Conservation (phyloP, 2,113 vertebrate genomes). For the Muntiacus reevesi region DNA sequence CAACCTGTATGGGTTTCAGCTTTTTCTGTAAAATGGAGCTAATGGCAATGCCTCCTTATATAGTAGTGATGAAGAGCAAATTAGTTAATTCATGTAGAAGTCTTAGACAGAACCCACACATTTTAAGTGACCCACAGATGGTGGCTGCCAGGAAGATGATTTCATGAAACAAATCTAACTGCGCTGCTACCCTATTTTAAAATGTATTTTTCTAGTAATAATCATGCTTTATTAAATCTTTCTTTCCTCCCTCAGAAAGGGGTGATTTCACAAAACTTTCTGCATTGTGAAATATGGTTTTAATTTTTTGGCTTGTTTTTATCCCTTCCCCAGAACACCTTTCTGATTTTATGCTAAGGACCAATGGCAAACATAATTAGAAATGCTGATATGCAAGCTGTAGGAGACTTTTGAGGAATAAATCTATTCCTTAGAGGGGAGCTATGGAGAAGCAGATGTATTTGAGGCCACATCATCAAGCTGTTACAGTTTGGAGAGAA, state of each 20-base stretch:
- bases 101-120: not conserved
- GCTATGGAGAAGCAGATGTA: not conserved
- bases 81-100: not conserved
- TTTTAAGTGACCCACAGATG: not conserved
- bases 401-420: not conserved
- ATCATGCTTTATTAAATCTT: not conserved
- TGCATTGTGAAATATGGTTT: not conserved
- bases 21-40: not conserved
- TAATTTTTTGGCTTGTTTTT: not conserved
- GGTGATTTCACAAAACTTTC: not conserved
- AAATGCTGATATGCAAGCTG: not conserved
- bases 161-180: not conserved
- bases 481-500: not conserved
- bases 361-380: not conserved
- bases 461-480: not conserved
- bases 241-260: not conserved
- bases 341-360: not conserved
- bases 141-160: not conserved
- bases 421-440: not conserved
- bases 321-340: not conserved
- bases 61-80: not conserved
- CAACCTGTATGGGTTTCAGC: not conserved
- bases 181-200: not conserved
- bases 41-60: too few species aligned
- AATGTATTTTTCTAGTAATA: not conserved